A percentile compares a stretch with the other conserved stretches of the same genome.
Conservation (phyloP, 2,888 invertebrate genomes). For the Nemoura dubitans region DNA sequence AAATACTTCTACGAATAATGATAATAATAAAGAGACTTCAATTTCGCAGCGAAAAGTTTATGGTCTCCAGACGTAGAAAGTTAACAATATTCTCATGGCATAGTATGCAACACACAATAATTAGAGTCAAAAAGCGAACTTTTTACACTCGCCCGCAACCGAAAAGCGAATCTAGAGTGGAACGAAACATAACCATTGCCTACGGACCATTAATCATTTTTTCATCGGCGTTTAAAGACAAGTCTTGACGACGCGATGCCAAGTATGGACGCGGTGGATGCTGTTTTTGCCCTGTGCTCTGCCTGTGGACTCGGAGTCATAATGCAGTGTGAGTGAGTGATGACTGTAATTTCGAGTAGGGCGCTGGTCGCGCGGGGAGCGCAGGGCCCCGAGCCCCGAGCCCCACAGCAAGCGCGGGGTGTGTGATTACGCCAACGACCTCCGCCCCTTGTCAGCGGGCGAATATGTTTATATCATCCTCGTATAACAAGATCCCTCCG, state of each 20-base stretch:
- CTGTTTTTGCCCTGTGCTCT: neutral
- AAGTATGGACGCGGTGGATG: constrained; percentile 22
- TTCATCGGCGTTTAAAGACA: constrained; percentile 32
- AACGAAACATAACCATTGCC: constrained; percentile 32
- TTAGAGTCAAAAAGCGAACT: neutral
- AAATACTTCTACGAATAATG: neutral
- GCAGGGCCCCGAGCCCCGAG: neutral
- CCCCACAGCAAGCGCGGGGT: too few species aligned
- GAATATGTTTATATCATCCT: constrained; percentile 9
- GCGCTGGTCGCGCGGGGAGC: neutral
- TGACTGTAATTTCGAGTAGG: constrained; percentile 36
- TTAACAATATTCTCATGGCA: neutral
- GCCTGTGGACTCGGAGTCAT: constrained; percentile 21
- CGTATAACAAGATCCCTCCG: constrained; percentile 20
- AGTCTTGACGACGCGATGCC: constrained; percentile 21
- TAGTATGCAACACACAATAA: neutral
- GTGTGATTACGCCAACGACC: constrained; percentile 1
- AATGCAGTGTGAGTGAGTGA: constrained; percentile 43
- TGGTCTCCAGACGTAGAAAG: neutral
- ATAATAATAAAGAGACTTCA: neutral
- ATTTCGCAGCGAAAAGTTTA: neutral
- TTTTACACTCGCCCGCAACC: neutral
- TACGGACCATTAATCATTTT: constrained; percentile 35
- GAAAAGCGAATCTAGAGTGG: constrained; percentile 36
- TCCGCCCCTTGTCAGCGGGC: constrained; percentile 35